A percentile compares a stretch with the other conserved stretches of the same genome.
Evolutionary conservation across 2,113 vertebrate species (phyloP).

Genomic region (Boleophthalmus pectinirostris): DNA sequence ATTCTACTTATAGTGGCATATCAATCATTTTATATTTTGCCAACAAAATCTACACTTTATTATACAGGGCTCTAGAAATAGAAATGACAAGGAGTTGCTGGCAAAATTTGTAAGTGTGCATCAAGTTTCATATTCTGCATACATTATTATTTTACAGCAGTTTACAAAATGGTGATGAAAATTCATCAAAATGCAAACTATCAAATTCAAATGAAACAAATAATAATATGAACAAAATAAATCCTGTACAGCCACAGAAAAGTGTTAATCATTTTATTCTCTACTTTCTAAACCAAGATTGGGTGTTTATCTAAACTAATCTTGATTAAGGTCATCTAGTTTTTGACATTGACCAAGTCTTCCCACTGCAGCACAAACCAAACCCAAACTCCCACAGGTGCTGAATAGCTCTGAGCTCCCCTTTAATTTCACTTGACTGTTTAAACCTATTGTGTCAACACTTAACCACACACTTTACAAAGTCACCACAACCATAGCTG

Average conservation of each 20-base stretch:
- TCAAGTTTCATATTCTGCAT: no score
- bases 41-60: background rate
- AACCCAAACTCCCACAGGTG: conserved; percentile 21
- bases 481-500: conserved; percentile 25
- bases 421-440: conserved; percentile 17
- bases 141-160: no score
- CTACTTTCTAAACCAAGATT: background rate
- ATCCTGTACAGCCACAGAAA: no score
- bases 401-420: conserved; percentile 39
- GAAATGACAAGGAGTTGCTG: background rate
- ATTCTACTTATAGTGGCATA: background rate
- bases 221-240: no score
- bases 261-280: background rate
- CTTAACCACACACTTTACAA: conserved; percentile 37
- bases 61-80: background rate
- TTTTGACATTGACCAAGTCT: conserved; percentile 16
- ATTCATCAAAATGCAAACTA: no score
- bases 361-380: conserved; percentile 13
- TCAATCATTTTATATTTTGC: background rate
- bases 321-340: background rate
- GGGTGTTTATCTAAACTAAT: background rate
- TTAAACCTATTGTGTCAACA: conserved; percentile 46
- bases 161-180: no score
- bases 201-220: no score
- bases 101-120: no score